Evolutionary conservation across 2,888 invertebrate species (phyloP).

Genomic region (Philonicus albiceps): DNA sequence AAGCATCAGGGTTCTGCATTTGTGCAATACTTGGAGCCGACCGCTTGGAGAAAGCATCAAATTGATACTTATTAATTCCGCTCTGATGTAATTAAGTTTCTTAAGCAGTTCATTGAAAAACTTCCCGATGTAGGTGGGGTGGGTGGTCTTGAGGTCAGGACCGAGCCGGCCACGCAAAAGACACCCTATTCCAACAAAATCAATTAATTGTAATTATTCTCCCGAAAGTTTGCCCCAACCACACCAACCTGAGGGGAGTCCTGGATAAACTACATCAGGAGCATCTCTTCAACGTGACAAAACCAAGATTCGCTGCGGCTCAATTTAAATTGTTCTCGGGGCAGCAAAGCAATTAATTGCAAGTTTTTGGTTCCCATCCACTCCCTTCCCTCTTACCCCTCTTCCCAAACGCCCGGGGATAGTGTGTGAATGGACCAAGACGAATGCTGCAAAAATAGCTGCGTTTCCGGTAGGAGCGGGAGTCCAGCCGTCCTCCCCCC

Average conservation of each 20-base stretch:
- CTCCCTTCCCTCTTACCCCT: not conserved
- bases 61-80: not conserved
- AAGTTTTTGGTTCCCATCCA: not conserved
- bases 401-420: not conserved
- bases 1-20: not conserved
- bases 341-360: not conserved
- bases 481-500: not conserved
- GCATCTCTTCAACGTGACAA: not conserved
- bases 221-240: not conserved
- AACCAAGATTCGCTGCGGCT: not conserved
- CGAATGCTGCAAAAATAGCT: not conserved
- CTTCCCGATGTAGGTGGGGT: not conserved
- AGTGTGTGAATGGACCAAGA: not conserved
- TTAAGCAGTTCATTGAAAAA: not conserved
- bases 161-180: not conserved
- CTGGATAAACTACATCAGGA: not conserved
- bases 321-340: not conserved
- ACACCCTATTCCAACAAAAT: not conserved
- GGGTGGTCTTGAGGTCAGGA: not conserved
- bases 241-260: not conserved
- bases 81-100: not conserved
- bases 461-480: not conserved
- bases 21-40: not conserved
- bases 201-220: not conserved
- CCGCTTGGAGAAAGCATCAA: not conserved